Evolutionary conservation across 2,888 invertebrate genomes (phyloP).

Genomic region (Trachelus troglodyta): DNA sequence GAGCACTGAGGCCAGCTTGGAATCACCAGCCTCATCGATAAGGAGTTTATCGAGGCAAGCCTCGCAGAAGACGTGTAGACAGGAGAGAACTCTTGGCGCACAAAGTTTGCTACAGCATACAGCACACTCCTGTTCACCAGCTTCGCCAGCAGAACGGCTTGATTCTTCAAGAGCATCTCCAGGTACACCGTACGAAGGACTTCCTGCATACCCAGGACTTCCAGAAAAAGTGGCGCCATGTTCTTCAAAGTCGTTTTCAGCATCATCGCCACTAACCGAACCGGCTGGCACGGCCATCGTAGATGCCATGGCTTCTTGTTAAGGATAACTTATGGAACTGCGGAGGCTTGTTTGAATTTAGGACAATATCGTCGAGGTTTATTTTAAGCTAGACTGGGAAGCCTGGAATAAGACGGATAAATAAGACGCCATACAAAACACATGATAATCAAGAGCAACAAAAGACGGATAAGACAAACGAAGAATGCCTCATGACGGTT

Average conservation of each 20-base stretch:
- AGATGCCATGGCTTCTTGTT: slow-evolving; percentile 32
- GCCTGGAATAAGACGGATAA: slow-evolving; percentile 6
- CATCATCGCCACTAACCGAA: slow-evolving; percentile 40
- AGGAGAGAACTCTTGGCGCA: slow-evolving; percentile 89
- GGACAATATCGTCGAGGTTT: slow-evolving; percentile 8
- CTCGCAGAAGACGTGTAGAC: slow-evolving; percentile 96
- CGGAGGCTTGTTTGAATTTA: slow-evolving; percentile 19
- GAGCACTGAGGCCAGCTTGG: slow-evolving; percentile 74
- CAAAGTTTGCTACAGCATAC: slow-evolving; percentile 76
- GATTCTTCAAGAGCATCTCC: slow-evolving; percentile 20
- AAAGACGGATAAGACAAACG: no score
- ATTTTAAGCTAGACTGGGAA: not conserved
- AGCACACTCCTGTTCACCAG: slow-evolving; percentile 49
- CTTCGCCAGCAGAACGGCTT: slow-evolving; percentile 11
- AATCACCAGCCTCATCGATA: slow-evolving; percentile 78
- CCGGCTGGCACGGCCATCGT: slow-evolving; percentile 57
- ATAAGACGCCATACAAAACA: not conserved
- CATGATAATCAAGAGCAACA: no score
- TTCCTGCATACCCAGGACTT: not conserved
- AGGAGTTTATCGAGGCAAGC: slow-evolving; percentile 87
- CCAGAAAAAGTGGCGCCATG: slow-evolving; percentile 3
- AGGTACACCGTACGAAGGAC: slow-evolving; percentile 3
- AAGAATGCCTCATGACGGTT: no score
- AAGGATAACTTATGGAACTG: no score
- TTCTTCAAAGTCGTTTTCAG: slow-evolving; percentile 49